Evolutionary conservation across 2,113 vertebrate species (phyloP).

Genomic region (Prunella fulvescens): DNA sequence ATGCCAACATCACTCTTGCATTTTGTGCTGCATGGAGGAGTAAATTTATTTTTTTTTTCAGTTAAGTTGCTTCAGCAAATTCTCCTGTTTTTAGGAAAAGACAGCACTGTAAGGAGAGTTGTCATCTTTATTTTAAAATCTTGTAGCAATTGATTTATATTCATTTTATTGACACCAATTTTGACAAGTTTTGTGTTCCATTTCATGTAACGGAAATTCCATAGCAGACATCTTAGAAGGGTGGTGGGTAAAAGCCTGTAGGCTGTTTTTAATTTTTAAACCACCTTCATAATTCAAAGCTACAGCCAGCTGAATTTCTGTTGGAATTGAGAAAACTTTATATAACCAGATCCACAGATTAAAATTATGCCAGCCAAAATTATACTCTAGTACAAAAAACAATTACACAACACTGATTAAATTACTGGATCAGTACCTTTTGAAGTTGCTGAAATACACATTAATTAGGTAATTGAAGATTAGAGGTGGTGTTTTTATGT

Average conservation of each 20-base stretch:
- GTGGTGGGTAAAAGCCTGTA: not conserved
- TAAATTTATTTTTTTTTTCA: not conserved
- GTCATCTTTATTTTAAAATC: conserved; percentile 31
- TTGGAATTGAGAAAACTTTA: not conserved
- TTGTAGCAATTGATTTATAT: not conserved
- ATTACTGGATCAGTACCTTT: not conserved
- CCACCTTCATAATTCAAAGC: not conserved
- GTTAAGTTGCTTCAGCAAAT: not conserved
- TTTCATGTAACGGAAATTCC: not conserved
- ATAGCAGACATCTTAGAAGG: not conserved
- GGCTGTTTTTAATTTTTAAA: not conserved
- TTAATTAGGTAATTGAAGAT: not conserved
- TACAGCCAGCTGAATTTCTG: not conserved
- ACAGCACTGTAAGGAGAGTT: not conserved
- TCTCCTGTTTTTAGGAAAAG: conserved; percentile 11
- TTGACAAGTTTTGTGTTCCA: not conserved
- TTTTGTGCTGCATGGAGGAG: not conserved
- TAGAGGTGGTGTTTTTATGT: not conserved
- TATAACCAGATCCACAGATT: not conserved
- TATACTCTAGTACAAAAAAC: not conserved
- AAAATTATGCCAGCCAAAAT: not conserved
- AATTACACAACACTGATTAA: not conserved
- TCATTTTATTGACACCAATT: not conserved
- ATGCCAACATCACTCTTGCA: not conserved
- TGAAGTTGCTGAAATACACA: conserved; percentile 8